phyloP scores from a whole-genome alignment of 64 coral and sea anemone species.

The Montipora sp. region DNA sequence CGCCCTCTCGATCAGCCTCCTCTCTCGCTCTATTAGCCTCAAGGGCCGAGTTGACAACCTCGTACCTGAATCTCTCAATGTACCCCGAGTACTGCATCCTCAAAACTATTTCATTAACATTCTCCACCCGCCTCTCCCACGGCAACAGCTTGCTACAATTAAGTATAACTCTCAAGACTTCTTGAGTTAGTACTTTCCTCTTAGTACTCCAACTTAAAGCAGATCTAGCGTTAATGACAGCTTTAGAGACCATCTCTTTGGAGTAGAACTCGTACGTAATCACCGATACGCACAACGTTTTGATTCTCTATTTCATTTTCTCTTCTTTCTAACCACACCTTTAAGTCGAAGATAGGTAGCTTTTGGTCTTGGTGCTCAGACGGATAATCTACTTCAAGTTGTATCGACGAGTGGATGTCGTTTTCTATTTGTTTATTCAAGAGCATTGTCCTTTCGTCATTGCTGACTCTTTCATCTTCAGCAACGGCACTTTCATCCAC shows the following conservation, averaged over 20 bases:
- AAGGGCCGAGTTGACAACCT: no score
- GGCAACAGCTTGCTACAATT: no score
- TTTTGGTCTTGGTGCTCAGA: conserved; percentile 45
- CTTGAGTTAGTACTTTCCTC: no score
- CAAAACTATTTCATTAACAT: no score
- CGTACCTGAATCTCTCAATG: no score
- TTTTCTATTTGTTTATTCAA: conserved; percentile 28
- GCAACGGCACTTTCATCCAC: not conserved
- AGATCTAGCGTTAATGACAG: no score
- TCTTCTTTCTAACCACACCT: conserved; percentile 55
- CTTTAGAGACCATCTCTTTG: conserved; percentile 29
- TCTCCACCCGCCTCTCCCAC: no score
- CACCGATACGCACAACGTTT: not conserved
- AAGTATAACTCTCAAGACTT: no score
- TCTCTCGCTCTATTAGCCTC: no score
- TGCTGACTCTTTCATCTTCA: not conserved
- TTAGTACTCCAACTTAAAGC: no score
- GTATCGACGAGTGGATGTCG: conserved; percentile 41
- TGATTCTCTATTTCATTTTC: not conserved
- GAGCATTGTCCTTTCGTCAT: conserved; percentile 34
- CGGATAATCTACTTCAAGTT: conserved; percentile 39
- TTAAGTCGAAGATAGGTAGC: conserved; percentile 65
- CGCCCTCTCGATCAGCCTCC: no score
- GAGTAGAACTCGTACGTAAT: conserved; percentile 57
- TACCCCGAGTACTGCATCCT: not conserved